These are phyloP conservation scores for Rhopalosiphum padi DNA, from an alignment of 1,140 invertebrate genomes.

Conservation along the genomic window DNA sequence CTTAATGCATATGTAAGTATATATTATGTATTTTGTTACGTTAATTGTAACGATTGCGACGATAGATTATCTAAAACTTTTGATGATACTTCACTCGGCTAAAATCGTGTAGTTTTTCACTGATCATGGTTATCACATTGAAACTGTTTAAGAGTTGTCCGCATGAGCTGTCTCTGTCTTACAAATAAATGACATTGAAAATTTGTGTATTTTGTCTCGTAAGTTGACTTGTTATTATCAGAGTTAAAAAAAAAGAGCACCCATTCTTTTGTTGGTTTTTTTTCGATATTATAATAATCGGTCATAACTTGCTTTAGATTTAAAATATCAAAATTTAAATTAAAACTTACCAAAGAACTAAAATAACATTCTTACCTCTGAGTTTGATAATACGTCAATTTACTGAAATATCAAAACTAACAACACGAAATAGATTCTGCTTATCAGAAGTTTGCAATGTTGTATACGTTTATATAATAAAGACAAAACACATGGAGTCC, in stretches of 20 bases:
- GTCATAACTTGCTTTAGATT: not conserved
- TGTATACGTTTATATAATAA: not conserved
- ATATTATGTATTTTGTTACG: not conserved
- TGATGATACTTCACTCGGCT: no score
- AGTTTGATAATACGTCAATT: not conserved
- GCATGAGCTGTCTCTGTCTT: no score
- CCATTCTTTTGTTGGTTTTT: not conserved
- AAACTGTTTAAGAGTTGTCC: no score
- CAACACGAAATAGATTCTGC: not conserved
- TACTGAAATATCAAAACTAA: not conserved
- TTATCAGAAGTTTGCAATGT: not conserved
- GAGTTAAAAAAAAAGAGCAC: not conserved
- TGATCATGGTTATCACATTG: no score
- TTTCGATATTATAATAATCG: not conserved
- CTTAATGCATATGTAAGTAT: not conserved
- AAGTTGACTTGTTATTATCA: no score
- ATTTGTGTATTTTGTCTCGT: no score
- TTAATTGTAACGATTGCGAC: not conserved
- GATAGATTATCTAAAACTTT: not conserved
- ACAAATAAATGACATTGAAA: no score
- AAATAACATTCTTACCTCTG: not conserved
- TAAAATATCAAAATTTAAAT: not conserved
- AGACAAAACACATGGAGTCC: not conserved
- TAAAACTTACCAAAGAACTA: rapidly evolving
- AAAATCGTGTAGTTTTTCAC: no score